Percentiles rank a stretch among this genome's conserved stretches.
phyloP scores from a whole-genome alignment of 2,888 invertebrate species.

The Tipula lateralis region DNA sequence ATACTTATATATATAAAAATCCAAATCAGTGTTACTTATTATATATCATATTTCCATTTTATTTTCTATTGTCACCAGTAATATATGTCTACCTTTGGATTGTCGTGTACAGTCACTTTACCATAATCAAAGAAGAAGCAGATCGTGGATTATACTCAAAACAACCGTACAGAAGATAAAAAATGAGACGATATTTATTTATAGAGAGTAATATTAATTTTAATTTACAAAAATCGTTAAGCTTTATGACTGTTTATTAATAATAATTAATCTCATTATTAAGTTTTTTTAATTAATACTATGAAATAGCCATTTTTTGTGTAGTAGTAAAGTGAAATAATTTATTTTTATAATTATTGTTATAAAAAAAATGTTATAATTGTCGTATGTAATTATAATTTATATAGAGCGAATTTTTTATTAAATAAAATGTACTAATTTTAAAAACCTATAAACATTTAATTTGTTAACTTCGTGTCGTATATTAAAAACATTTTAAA shows the following conservation, averaged over 20 bases:
- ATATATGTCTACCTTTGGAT: slow-evolving; percentile 76
- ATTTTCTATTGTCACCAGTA: slow-evolving; percentile 50
- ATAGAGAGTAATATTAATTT: background rate
- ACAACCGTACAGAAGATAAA: slow-evolving; percentile 58
- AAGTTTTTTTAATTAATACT: background rate
- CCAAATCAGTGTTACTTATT: background rate
- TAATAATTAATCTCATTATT: background rate
- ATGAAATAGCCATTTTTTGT: background rate
- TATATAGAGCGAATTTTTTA: background rate
- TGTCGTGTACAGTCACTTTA: slow-evolving; percentile 78
- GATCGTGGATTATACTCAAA: slow-evolving; percentile 69
- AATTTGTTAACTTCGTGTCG: no score
- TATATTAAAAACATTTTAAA: no score
- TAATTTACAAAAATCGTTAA: slow-evolving; percentile 19
- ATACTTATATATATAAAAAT: no score
- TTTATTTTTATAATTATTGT: slow-evolving; percentile 5
- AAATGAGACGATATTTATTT: background rate
- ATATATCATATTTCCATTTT: background rate
- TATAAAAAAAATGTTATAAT: background rate
- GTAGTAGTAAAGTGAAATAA: background rate
- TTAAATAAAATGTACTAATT: slow-evolving; percentile 7
- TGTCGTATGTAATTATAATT: background rate
- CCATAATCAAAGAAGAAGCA: slow-evolving; percentile 64
- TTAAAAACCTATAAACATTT: no score
- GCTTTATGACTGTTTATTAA: slow-evolving; percentile 24